phyloP scores from a whole-genome alignment of 1,140 invertebrate species.

The Hypsibius dujardini region DNA sequence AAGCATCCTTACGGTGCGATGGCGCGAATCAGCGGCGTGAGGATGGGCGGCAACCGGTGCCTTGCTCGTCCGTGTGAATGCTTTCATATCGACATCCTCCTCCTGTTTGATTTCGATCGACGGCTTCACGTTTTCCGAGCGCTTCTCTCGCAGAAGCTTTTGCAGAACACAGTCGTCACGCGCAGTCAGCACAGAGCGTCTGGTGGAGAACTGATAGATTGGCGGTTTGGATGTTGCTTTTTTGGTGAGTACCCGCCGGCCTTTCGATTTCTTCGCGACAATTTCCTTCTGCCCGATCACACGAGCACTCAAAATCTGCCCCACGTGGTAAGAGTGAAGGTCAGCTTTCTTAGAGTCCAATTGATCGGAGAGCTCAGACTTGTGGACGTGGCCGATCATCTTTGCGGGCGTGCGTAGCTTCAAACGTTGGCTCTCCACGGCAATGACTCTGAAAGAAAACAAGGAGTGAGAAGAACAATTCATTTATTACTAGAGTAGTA shows the following conservation, averaged over 20 bases:
- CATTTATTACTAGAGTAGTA: too few species aligned
- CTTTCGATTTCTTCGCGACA: conserved; percentile 21
- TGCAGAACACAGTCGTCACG: background rate
- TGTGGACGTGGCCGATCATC: conserved; percentile 26
- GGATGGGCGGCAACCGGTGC: too few species aligned
- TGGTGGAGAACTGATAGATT: background rate
- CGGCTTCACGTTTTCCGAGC: conserved; percentile 2
- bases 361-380: conserved; percentile 25
- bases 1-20: too few species aligned
- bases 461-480: too few species aligned
- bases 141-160: background rate
- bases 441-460: background rate
- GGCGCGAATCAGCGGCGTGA: too few species aligned
- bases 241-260: background rate
- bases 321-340: conserved; percentile 10
- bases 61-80: background rate
- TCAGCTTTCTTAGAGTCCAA: conserved; percentile 23
- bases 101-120: conserved; percentile 4
- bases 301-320: conserved; percentile 25
- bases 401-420: conserved; percentile 2
- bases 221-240: background rate
- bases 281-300: conserved; percentile 27
- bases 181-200: conserved; percentile 21
- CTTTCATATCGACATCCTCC: background rate
- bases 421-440: background rate